phyloP scores from a whole-genome alignment of 1,140 invertebrate species.

The Drosophila sp. region DNA sequence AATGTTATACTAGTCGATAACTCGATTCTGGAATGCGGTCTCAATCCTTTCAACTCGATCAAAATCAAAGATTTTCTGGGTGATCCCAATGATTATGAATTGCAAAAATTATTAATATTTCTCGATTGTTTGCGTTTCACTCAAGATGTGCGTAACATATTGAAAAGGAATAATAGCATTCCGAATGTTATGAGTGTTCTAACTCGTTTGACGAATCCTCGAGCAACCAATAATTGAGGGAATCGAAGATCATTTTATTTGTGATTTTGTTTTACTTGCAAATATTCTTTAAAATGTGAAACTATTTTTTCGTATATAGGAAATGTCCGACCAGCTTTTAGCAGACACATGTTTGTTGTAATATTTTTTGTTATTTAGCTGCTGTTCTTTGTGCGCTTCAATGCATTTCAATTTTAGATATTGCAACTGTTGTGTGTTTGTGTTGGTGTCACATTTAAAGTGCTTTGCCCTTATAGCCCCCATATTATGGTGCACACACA shows the following conservation, averaged over 20 bases:
- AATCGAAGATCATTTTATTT: too few relatives aligned
- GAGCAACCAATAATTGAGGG: too few relatives aligned
- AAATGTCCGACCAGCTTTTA: slow-evolving; percentile 3
- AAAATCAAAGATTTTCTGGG: not conserved
- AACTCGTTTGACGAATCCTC: not conserved
- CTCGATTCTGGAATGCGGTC: not conserved
- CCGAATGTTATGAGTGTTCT: not conserved
- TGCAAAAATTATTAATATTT: slow-evolving; percentile 6
- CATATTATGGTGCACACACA: slow-evolving; percentile 26
- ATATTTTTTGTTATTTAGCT: slow-evolving; percentile 26
- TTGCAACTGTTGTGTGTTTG: slow-evolving; percentile 42
- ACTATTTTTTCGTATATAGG: not conserved
- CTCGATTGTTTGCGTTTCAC: slow-evolving; percentile 10
- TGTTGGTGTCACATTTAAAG: slow-evolving; percentile 57
- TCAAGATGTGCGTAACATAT: not conserved
- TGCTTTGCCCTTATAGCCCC: slow-evolving; percentile 59
- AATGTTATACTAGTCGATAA: not conserved
- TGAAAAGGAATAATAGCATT: not conserved
- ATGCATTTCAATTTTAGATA: slow-evolving; percentile 64
- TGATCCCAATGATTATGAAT: slow-evolving; percentile 2
- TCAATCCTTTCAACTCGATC: not conserved
- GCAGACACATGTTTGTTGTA: slow-evolving; percentile 5
- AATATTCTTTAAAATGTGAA: too few relatives aligned
- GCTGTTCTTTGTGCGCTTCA: slow-evolving; percentile 27
- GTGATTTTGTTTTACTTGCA: too few relatives aligned